Percentiles rank a stretch among this genome's conserved stretches.
Conservation (phyloP, 1,140 invertebrate genomes). For the Hypsibius dujardini region DNA sequence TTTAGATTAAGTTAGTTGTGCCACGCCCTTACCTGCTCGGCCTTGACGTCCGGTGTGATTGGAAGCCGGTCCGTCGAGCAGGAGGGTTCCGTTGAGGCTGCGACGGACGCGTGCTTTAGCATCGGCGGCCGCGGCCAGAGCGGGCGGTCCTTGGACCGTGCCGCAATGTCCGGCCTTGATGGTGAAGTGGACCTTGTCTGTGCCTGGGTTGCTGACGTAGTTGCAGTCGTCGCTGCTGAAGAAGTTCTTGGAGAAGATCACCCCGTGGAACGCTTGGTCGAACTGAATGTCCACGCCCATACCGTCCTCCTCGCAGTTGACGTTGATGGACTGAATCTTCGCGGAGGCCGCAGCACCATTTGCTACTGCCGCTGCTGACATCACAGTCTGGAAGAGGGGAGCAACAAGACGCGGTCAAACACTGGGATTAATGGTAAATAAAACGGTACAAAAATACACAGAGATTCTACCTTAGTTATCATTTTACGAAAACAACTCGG, state of each 20-base stretch:
- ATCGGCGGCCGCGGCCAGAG: not conserved
- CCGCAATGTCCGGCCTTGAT: conserved; percentile 13
- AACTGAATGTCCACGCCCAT: conserved; percentile 88
- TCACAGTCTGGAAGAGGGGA: no score
- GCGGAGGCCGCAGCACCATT: conserved; percentile 27
- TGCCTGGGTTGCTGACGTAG: conserved; percentile 15
- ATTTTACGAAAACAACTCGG: no score
- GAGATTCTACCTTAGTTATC: no score
- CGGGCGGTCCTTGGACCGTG: not conserved
- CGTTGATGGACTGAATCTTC: conserved; percentile 73
- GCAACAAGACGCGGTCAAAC: no score
- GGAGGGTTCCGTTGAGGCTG: not conserved
- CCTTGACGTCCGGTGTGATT: no score
- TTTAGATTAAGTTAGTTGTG: no score
- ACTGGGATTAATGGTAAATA: no score
- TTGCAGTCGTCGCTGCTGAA: conserved; percentile 9
- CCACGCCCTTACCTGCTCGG: no score
- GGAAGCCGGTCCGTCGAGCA: not conserved
- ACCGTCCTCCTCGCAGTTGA: conserved; percentile 83
- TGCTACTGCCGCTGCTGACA: no score
- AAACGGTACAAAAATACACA: no score
- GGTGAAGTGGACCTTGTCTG: conserved; percentile 1
- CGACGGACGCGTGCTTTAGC: not conserved
- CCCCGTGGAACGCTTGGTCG: conserved; percentile 79
- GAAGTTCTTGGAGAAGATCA: conserved; percentile 71